phyloP scores from a whole-genome alignment of 2,888 invertebrate genomes.

The Lissocephala sabroskyi region DNA sequence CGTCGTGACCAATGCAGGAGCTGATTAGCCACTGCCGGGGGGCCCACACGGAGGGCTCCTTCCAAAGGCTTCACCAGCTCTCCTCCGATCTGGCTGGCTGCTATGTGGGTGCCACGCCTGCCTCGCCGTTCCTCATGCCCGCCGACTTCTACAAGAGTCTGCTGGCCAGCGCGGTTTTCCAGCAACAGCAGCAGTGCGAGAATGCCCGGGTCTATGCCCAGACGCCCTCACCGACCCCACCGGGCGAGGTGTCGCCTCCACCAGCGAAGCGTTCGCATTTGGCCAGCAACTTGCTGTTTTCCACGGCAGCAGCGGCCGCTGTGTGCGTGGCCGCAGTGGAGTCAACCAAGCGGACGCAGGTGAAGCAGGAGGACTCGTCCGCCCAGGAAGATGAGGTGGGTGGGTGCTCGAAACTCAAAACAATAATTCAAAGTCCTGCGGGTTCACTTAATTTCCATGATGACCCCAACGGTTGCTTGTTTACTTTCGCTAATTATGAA shows the following conservation, averaged over 20 bases:
- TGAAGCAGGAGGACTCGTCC: conserved; percentile 25
- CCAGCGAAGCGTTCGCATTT: conserved; percentile 43
- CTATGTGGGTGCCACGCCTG: conserved; percentile 30
- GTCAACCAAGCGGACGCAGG: conserved; percentile 39
- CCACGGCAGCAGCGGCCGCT: conserved; percentile 56
- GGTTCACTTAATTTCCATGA: too few relatives aligned
- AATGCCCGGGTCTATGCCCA: conserved; percentile 24
- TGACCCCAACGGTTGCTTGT: too few relatives aligned
- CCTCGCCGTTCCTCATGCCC: conserved; percentile 76
- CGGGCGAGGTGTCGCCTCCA: conserved; percentile 3
- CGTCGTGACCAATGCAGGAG: conserved; percentile 27
- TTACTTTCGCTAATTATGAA: conserved; percentile 41
- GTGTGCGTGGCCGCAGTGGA: conserved; percentile 51
- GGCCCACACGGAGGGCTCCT: conserved; percentile 28
- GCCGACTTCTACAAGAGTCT: conserved; percentile 86
- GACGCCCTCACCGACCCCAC: conserved; percentile 34
- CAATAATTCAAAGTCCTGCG: too few relatives aligned
- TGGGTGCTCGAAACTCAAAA: too few relatives aligned
- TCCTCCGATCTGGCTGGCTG: conserved; percentile 21
- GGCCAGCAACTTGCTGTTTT: conserved; percentile 76
- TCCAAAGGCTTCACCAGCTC: conserved; percentile 28
- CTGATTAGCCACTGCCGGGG: conserved; percentile 16
- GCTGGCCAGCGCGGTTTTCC: conserved; percentile 79
- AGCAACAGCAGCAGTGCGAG: conserved; percentile 71
- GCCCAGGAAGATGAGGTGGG: conserved; percentile 1